Conservation (phyloP, 2,797 vertebrate species). For the Salmo trutta region DNA sequence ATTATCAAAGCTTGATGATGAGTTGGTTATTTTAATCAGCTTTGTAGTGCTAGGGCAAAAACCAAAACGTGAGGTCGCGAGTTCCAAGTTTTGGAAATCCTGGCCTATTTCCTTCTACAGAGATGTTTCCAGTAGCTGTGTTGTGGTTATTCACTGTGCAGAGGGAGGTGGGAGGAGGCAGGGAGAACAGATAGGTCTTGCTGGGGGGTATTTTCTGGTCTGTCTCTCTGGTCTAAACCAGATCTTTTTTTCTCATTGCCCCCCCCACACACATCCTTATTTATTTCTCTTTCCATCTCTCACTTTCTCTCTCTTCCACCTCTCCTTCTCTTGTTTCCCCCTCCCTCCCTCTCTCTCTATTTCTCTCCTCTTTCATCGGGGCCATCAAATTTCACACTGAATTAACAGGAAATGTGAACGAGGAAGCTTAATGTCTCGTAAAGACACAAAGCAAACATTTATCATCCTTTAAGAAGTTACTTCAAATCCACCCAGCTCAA, state of each 20-base stretch:
- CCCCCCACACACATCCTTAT: conserved; percentile 13
- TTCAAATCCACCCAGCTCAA: conserved; percentile 77
- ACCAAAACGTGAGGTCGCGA: no score
- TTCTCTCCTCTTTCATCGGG: conserved; percentile 63
- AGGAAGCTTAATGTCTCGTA: conserved; percentile 72
- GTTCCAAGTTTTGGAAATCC: no score
- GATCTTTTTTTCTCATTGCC: neutral
- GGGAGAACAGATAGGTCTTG: conserved; percentile 40
- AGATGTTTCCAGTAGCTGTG: conserved; percentile 18
- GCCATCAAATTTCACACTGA: conserved; percentile 74
- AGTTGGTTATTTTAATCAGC: no score
- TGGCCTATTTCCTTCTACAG: neutral
- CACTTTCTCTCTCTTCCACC: conserved; percentile 38
- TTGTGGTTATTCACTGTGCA: conserved; percentile 55
- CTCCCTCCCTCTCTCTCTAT: conserved; percentile 35
- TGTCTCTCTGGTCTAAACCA: conserved; percentile 50
- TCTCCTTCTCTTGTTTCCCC: conserved; percentile 29
- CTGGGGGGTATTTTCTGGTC: conserved; percentile 61
- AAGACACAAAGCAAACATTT: conserved; percentile 72
- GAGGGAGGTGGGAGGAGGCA: conserved; percentile 26
- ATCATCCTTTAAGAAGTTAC: conserved; percentile 68
- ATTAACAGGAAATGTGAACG: conserved; percentile 74
- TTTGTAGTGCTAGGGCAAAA: no score
- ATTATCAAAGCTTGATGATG: no score
- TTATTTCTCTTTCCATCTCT: conserved; percentile 40